A percentile compares a stretch with the other conserved stretches of the same genome.
Conservation (phyloP, 2,797 vertebrate genomes). For the Luscinia megarhynchos region DNA sequence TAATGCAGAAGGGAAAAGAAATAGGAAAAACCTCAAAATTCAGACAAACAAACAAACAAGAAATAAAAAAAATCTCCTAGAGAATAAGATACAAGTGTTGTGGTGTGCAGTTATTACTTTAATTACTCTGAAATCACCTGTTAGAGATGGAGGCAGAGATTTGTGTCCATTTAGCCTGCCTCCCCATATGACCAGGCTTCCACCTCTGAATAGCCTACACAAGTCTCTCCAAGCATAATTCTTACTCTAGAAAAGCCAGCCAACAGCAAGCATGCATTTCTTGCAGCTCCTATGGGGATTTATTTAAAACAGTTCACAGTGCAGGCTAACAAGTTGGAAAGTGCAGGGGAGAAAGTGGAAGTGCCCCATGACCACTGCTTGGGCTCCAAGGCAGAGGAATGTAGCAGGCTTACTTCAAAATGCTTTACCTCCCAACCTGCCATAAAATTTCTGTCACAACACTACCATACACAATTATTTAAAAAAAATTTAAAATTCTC, state of each 20-base stretch:
- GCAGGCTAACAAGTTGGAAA: neutral
- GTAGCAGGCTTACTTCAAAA: neutral
- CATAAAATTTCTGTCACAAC: neutral
- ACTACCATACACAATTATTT: neutral
- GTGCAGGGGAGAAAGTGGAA: neutral
- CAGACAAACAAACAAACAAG: neutral
- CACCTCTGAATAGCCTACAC: neutral
- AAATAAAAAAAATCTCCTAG: fast-evolving
- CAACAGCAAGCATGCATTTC: neutral
- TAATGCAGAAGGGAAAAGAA: neutral
- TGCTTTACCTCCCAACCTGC: neutral
- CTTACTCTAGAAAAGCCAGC: neutral
- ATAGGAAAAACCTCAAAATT: neutral
- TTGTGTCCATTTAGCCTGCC: neutral
- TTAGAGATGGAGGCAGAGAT: neutral
- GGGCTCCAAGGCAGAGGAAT: neutral
- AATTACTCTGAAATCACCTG: neutral
- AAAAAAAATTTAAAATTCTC: neutral
- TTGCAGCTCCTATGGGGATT: neutral
- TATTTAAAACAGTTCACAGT: neutral
- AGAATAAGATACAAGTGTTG: neutral
- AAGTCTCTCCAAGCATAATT: neutral
- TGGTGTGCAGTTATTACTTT: neutral
- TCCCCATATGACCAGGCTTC: neutral
- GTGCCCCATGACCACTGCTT: neutral